A percentile compares a stretch with the other conserved stretches of the same genome.
Evolutionary conservation across 2,113 vertebrate genomes (phyloP).

Genomic region (Ibidorhyncha struthersii): DNA sequence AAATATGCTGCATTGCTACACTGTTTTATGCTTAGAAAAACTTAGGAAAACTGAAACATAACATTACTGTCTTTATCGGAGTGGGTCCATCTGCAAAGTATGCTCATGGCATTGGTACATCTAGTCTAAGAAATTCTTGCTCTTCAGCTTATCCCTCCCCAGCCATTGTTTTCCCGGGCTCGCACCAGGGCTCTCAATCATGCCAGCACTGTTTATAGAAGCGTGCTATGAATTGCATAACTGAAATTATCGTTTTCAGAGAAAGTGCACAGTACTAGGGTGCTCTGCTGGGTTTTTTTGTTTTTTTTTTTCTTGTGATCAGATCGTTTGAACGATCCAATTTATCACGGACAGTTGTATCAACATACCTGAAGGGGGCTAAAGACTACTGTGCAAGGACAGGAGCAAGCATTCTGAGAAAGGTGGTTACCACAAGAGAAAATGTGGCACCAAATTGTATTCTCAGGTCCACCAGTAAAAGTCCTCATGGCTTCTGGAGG

Average conservation of each 20-base stretch:
- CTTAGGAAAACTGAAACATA: not conserved
- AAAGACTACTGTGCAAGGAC: not conserved
- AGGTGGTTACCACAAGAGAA: not conserved
- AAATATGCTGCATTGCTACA: not conserved
- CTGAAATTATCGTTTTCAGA: not conserved
- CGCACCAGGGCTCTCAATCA: not conserved
- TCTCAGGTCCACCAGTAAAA: not conserved
- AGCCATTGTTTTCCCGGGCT: not conserved
- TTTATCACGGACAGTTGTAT: not conserved
- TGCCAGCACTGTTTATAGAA: not conserved
- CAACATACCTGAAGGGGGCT: not conserved
- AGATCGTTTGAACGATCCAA: not conserved
- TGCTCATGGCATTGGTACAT: not conserved
- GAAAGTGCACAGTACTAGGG: fast-evolving
- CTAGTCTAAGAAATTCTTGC: not conserved
- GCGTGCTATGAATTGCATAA: not conserved
- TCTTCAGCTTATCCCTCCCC: not conserved
- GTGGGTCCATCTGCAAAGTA: not conserved
- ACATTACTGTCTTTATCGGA: not conserved
- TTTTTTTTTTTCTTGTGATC: not conserved
- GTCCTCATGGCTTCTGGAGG: not conserved
- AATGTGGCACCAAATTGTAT: fast-evolving
- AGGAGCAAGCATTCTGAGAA: not conserved
- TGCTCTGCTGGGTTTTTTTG: not conserved
- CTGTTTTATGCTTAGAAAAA: not conserved